These are phyloP conservation scores for Turritopsis dohrnii DNA, from an alignment of 30 jellyfish, hydroid and myxozoan species.

Conservation along the genomic window DNA sequence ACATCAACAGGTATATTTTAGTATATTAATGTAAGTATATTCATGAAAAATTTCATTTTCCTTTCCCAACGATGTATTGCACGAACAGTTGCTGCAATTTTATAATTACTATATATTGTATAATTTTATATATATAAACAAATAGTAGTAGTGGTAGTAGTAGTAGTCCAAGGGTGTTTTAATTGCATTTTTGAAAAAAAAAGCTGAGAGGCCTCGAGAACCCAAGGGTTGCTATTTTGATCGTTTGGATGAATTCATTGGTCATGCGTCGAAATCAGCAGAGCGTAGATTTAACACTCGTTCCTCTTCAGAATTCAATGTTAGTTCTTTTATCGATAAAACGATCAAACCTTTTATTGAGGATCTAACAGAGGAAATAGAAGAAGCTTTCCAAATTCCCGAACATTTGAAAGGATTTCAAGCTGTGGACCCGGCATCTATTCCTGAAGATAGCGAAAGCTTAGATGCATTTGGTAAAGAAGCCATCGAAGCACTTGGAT, in stretches of 20 bases:
- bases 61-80: too few relatives aligned
- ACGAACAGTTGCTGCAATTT: too few relatives aligned
- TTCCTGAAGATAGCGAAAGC: not conserved
- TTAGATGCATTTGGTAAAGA: not conserved
- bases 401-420: not conserved
- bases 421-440: not conserved
- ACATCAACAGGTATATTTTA: too few relatives aligned
- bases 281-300: not conserved
- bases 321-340: not conserved
- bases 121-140: too few relatives aligned
- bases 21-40: too few relatives aligned
- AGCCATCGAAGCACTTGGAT: not conserved
- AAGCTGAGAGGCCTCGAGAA: not conserved
- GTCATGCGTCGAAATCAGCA: not conserved
- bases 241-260: constrained; percentile 1
- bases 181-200: too few relatives aligned
- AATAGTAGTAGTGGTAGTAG: too few relatives aligned
- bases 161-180: too few relatives aligned
- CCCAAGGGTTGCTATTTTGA: not conserved
- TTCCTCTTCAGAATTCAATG: not conserved
- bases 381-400: not conserved
- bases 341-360: constrained; percentile 8
- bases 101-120: too few relatives aligned
- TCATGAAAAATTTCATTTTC: too few relatives aligned
- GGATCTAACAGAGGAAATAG: too few relatives aligned